A percentile compares a stretch with the other conserved stretches of the same genome.
Conservation (phyloP, 2,888 invertebrate species). For the Euspilapteryx auroguttella region DNA sequence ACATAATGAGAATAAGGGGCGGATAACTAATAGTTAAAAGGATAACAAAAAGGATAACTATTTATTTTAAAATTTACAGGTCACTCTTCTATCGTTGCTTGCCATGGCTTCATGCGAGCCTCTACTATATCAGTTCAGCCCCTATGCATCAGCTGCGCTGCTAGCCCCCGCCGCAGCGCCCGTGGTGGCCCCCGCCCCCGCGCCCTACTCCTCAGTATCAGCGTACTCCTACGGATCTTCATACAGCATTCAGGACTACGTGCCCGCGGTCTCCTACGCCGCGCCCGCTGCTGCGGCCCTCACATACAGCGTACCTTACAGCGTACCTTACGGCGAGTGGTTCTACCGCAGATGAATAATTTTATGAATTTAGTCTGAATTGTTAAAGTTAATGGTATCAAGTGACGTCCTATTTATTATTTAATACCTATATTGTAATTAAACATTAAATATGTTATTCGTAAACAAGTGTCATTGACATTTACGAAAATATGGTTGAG, state of each 20-base stretch:
- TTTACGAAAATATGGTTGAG: too few species aligned
- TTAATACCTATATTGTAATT: too few species aligned
- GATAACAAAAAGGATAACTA: too few species aligned
- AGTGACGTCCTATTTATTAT: too few species aligned
- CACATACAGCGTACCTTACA: constrained; percentile 17
- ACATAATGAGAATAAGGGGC: too few species aligned
- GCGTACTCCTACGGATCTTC: constrained; percentile 17
- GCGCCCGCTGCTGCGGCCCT: constrained; percentile 9
- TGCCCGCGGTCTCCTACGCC: too few species aligned
- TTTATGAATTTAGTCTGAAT: neutral
- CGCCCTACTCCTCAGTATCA: constrained; percentile 15
- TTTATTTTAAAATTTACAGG: too few species aligned
- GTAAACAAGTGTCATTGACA: too few species aligned
- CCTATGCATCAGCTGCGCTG: constrained; percentile 18
- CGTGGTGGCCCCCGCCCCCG: constrained; percentile 8
- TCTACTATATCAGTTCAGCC: neutral
- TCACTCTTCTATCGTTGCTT: too few species aligned
- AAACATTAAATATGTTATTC: too few species aligned
- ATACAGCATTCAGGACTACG: constrained; percentile 13
- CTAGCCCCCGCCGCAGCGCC: constrained; percentile 3
- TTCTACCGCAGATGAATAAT: constrained; percentile 8
- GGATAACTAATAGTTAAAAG: too few species aligned
- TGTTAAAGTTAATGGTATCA: neutral
- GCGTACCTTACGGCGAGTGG: constrained; percentile 13
- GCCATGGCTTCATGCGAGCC: neutral